Evolutionary conservation across 1,140 invertebrate genomes (phyloP).

Genomic region (Zeugodacus cucurbitae): DNA sequence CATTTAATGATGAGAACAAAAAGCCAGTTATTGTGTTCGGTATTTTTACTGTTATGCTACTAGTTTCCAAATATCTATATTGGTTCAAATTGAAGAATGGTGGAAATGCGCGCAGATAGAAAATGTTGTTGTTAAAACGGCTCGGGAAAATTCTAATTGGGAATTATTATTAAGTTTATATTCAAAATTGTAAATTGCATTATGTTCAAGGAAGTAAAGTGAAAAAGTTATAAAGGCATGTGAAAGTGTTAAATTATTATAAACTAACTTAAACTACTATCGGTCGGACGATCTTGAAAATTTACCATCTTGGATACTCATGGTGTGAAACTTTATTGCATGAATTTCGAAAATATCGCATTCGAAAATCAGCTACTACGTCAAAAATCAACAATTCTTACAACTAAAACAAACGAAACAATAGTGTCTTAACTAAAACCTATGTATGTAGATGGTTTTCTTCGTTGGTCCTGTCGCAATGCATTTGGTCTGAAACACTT

Average conservation of each 20-base stretch:
- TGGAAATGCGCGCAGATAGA: not conserved
- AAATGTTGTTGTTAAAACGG: not conserved
- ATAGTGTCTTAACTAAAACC: not conserved
- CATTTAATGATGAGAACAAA: not conserved
- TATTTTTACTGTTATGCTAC: not conserved
- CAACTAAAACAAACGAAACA: not conserved
- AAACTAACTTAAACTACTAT: too few species aligned
- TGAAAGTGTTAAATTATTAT: too few species aligned
- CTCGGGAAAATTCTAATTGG: not conserved
- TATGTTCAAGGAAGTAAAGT: not conserved
- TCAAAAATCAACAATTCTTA: too few species aligned
- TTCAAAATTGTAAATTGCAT: not conserved
- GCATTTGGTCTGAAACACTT: not conserved
- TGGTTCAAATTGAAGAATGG: not conserved
- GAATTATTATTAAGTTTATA: not conserved
- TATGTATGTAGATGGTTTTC: not conserved
- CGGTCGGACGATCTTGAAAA: too few species aligned
- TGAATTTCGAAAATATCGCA: too few species aligned
- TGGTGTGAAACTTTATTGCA: too few species aligned
- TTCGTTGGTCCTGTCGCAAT: not conserved
- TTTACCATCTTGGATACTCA: too few species aligned
- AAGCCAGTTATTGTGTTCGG: conserved; percentile 34
- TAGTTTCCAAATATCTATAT: conserved; percentile 19
- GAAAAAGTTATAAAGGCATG: not conserved
- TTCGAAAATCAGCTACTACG: too few species aligned